Evolutionary conservation across 1,140 invertebrate species (phyloP), one percentile per base, ranked within the genome.

Genomic region (Euura lappo): DNA sequence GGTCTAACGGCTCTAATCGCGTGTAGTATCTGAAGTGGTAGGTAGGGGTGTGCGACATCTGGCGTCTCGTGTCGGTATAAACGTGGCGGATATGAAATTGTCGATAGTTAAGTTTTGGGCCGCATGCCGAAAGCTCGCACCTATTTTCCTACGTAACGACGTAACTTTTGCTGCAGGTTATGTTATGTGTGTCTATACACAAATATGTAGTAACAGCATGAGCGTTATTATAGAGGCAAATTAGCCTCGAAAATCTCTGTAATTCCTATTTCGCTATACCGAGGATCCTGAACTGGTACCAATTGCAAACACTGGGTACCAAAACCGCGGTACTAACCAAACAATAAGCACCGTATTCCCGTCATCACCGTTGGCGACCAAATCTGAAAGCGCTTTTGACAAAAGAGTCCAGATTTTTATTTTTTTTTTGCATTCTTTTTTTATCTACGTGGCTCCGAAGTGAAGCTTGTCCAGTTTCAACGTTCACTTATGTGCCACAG

Each of bases 221-320:
- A 28, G 28, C 28, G 28, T 28, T 28, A 28, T 28, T 28, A 28
- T 28, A 28, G 28, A 28, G 28, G 28, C 28, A 28, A 28, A 28
- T 28, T 28, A 60, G 51, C 8, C 8, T 11, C 51, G 51, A 60
- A 60, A 60, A 60, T 60, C 51, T 60, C 3, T 28, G 28, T 28
- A 28, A 28, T 28, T 28, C 28, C 28, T 28, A 28, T 28, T 28
- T 28, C 0, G 28, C 28, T 28, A 28, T 28, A 28, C 28, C 28
- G 28, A 28, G 28, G 28, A 28, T 28, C 28, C 28, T 28, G 28
- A 28, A 28, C 51, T 3, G 10, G 51, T n/a, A n/a, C 10, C 51
- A 60, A 60, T 60, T 60, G 13, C 51, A 60, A 60, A 60, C 51
- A 60, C 51, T 60, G 51, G 51, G 8, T 60, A 60, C 51, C 51